Base-by-base conservation (phyloP, 2,888 invertebrate species). In the Chouioia cunea region DNA sequence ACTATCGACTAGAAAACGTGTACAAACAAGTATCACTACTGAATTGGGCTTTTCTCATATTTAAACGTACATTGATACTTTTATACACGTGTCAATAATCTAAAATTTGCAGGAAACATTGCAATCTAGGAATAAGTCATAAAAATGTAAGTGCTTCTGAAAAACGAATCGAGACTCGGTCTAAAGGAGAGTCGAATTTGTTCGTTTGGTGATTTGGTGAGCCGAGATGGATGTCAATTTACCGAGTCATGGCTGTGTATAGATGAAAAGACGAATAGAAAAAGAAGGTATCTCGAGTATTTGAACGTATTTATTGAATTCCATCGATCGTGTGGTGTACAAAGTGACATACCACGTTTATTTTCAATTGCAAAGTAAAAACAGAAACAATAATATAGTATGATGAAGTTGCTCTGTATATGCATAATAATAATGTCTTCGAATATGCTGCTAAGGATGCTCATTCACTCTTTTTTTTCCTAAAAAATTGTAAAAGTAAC, bases 1-100 rank as follows among this genome's bases (percentile, higher is more conserved):
- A 67, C 66, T 73, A 73, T n/a, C 70, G 54, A 62, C 57, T 43
- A 53, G 44, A 47, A 14, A 65, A 47, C 56, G 73, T 64, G 67
- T 67, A 73, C 64, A 65, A 73, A 73, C 70, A 70, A 70, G 48
- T 44, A 47, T 54, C n/a, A 59, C 52, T 54, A 14, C 27, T n/a
- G n/a, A 44, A 44, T 47, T 36, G 23, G 6, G 27, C 53, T 36
- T 59, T 50, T 23, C 2, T 44, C n/a, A 27, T 22, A n/a, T n/a
- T n/a, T n/a, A n/a, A n/a, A n/a, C n/a, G n/a, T n/a, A n/a, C n/a
- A n/a, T 62, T 10, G 22, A 48, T 50, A 63, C 57, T 59, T 64
- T 67, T 70, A 64, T 70, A 73, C 60, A 67, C 47, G 60, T 56
- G 22, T 18, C 15, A 69, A 44, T 22, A 44, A 22, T 52, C 15